phyloP scores from a whole-genome alignment of 2,113 vertebrate species.

The Setophaga kirtlandii region DNA sequence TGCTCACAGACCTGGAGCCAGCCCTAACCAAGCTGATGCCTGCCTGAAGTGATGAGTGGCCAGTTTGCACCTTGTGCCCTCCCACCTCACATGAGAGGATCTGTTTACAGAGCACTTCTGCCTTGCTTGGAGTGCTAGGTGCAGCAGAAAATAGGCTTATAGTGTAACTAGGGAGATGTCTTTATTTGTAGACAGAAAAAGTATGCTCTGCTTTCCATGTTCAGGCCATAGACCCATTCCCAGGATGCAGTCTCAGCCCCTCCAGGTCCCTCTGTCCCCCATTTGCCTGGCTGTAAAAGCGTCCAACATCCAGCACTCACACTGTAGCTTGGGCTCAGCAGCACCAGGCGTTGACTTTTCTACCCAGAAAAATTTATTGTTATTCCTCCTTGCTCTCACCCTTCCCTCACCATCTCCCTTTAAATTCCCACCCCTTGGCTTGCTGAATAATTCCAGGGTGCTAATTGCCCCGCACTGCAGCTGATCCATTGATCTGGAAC shows the following conservation, averaged over 20 bases:
- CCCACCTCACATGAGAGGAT: not conserved
- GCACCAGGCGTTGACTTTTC: not conserved
- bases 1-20: not conserved
- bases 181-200: not conserved
- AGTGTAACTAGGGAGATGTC: not conserved
- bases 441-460: constrained; percentile 23
- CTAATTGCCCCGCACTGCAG: not conserved
- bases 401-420: not conserved
- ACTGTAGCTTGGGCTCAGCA: not conserved
- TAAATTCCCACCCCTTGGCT: not conserved
- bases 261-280: not conserved
- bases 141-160: not conserved
- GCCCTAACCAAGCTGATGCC: not conserved
- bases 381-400: not conserved
- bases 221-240: not conserved
- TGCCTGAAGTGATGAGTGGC: not conserved
- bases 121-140: not conserved
- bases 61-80: not conserved
- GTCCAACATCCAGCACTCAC: not conserved
- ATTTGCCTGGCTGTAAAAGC: not conserved
- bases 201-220: not conserved
- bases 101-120: not conserved
- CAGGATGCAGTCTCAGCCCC: not conserved
- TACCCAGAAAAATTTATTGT: not conserved
- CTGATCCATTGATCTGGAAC: constrained; percentile 53